A percentile compares a stretch with the other conserved stretches of the same genome.
Evolutionary conservation across 2,113 vertebrate genomes (phyloP).

Genomic region (Lophochroa leadbeateri): DNA sequence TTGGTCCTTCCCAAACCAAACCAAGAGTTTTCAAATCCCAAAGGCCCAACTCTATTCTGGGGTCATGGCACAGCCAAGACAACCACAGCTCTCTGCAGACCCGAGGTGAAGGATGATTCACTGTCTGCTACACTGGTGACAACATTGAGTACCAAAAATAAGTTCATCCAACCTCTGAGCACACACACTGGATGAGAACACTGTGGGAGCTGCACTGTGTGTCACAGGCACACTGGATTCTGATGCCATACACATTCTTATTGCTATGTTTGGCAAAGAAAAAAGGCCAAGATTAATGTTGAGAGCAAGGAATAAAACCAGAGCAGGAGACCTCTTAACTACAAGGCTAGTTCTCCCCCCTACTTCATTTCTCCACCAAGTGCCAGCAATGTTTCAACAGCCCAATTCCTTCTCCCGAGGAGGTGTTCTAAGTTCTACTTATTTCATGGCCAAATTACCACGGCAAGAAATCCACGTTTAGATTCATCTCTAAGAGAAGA

Average conservation of each 20-base stretch:
- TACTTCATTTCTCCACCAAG: neutral
- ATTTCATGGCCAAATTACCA: neutral
- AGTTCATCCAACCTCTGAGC: neutral
- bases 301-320: neutral
- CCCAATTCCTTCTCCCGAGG: neutral
- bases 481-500: neutral
- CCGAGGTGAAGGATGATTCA: neutral
- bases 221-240: fast-evolving
- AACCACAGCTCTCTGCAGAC: neutral
- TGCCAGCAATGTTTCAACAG: neutral
- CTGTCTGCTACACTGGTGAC: neutral
- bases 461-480: neutral
- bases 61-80: neutral
- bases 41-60: fast-evolving
- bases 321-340: neutral
- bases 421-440: neutral
- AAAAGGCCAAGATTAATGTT: fast-evolving
- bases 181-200: fast-evolving
- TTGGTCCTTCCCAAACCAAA: fast-evolving
- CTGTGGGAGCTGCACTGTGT: neutral
- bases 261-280: neutral
- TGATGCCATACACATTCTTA: neutral
- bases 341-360: neutral
- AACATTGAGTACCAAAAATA: neutral
- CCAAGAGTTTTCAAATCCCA: neutral